Evolutionary conservation across 2,888 invertebrate genomes (phyloP).

Genomic region (Laothoe populi): DNA sequence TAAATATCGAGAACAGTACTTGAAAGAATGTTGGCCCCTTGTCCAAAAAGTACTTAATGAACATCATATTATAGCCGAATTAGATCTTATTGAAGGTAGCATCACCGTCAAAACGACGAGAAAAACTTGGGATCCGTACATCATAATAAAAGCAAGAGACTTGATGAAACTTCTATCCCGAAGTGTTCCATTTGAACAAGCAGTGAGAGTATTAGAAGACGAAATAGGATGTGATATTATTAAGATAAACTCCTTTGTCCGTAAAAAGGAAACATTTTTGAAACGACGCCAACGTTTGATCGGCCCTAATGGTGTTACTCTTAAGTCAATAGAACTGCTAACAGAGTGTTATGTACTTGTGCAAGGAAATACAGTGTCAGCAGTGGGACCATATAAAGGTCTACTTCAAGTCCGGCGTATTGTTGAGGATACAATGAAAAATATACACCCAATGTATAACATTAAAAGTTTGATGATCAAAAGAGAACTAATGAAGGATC

Average conservation of each 20-base stretch:
- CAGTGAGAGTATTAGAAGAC: conserved; percentile 93
- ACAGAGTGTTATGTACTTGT: conserved; percentile 98
- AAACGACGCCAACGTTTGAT: conserved; percentile 97
- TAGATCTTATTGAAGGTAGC: conserved; percentile 97
- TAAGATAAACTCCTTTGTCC: conserved; percentile 95
- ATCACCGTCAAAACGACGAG: conserved; percentile 97
- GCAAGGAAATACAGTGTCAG: conserved; percentile 98
- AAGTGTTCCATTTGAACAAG: conserved; percentile 99
- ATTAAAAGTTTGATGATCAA: conserved; percentile 99
- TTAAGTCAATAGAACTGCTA: conserved; percentile 97
- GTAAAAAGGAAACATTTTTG: conserved; percentile 96
- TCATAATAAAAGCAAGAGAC: conserved; percentile 98
- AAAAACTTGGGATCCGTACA: conserved; percentile 99
- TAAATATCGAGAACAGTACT: conserved; percentile 97
- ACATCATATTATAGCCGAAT: conserved; percentile 92
- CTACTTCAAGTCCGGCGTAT: conserved; percentile 94
- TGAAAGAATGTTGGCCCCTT: conserved; percentile 97
- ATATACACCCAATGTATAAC: conserved; percentile 99
- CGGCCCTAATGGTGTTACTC: conserved; percentile 98
- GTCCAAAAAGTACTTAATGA: conserved; percentile 94
- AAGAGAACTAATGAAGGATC: conserved; percentile 96
- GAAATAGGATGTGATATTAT: conserved; percentile 97
- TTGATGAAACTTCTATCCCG: conserved; percentile 97
- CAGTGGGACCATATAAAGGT: conserved; percentile 98
- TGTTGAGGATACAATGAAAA: conserved; percentile 98